Evolutionary conservation across 2,113 vertebrate genomes (phyloP), one percentile per base, ranked within the genome.

Genomic region (Psilopogon haemacephalus): DNA sequence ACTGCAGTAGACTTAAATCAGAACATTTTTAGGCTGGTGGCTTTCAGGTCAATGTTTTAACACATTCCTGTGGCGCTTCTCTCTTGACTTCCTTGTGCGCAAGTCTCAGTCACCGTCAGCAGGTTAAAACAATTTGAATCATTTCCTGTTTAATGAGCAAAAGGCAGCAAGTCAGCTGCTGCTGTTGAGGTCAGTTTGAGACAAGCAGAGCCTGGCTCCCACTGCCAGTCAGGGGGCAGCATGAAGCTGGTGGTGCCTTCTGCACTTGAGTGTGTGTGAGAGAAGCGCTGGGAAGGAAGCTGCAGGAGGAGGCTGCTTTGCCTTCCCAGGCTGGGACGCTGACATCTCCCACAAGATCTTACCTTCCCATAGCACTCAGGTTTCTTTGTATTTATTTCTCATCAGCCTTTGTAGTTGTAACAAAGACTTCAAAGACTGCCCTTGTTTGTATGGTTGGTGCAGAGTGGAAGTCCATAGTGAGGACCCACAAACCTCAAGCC

Each of bases 381-480:
- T 79, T 92, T 93, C 84, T 93, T 93, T 79, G 12, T 65, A 5
- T 55, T 3, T 38, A 18, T 84, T 94, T 92, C 74, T 91, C 86
- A 85, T 63, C 55, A 26, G 81, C 50, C 81, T 93, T 78, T 90
- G 91, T 86, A 73, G 63, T 1, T 79, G 67, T 32, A 87, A 80
- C 81, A 89, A 90, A 83, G 84, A 40, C 89, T 92, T 95, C 93
- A 91, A 87, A 94, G 89, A 3, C 17, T 37, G 40, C 21, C 42
- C 42, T 13, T 79, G 84, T 76, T 94, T 89, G 38, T 67, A 5
- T 69, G 59, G 68, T n/a, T 81, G 83, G 2, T 67, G 32, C 20
- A 27, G 84, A 87, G 28, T 1, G 2, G 54, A 70, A 23, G 40
- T 79, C 86, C 54, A 3, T 62, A 18, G 44, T 62, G 16, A 48